Evolutionary conservation across 2,113 vertebrate species (phyloP), one percentile per base, ranked within the genome.

Genomic region (Ageneiosus marmoratus): DNA sequence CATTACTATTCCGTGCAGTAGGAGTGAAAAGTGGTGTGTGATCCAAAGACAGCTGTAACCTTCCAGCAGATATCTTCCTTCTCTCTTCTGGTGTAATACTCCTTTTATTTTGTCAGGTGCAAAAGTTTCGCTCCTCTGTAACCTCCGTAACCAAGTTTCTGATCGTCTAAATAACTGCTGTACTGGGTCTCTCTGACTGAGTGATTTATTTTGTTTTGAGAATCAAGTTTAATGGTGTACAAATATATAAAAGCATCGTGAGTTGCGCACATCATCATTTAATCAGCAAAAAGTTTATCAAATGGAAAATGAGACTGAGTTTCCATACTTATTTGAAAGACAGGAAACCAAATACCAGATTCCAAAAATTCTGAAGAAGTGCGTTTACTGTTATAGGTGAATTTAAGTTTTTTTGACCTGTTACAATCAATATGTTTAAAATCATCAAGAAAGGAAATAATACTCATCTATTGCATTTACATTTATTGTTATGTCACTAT

Each of bases 71-170:
- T 55, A 44, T 72, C 70, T 73, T 75, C 32, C 58, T 65, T 87
- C 83, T 80, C 80, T 87, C 79, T 82, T 76, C 51, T 70, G 62
- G 73, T 79, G 80, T 81, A 89, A 79, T 82, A 85, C 84, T 83
- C 87, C 89, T 90, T 89, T 92, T 93, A 92, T 93, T 94, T 93
- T 90, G 91, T 93, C 93, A 94, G 93, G 92, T 94, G 93, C 92
- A 90, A 79, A 48, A 50, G 34, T 67, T 84, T 70, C 2, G 5
- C 16, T 69, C 53, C 63, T 37, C 44, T 44, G 16, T 58, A 32
- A 12, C 75, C 82, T 87, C 85, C 84, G 84, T n/a, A 86, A 67
- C 83, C 37, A 75, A 63, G 41, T 67, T 29, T 56, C 29, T 69
- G 44, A 16, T 37, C 69, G 37, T 69, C 74, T 67, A 51, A 69